phyloP scores from a whole-genome alignment of 35 echinoderm and acorn worm genomes.

The Eucidaris tribuloides region DNA sequence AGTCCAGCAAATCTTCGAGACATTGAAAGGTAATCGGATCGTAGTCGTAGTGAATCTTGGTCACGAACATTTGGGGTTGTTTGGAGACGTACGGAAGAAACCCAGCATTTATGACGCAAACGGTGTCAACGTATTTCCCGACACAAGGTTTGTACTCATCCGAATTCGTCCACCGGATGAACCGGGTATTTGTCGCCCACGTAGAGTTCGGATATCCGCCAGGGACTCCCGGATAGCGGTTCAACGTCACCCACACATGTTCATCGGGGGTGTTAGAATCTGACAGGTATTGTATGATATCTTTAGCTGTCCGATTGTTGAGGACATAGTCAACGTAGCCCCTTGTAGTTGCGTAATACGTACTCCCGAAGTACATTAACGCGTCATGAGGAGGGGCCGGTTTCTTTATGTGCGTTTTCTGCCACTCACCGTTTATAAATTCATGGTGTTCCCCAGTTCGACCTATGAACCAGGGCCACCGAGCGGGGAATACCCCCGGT shows the following conservation, averaged over 20 bases:
- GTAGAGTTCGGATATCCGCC: constrained; percentile 38
- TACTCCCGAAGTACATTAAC: constrained; percentile 29
- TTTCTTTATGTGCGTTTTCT: neutral
- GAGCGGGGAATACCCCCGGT: neutral
- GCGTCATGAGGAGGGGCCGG: constrained; percentile 24
- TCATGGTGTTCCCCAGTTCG: neutral
- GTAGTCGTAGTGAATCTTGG: constrained; percentile 56
- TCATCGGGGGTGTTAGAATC: constrained; percentile 58
- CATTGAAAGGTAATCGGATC: constrained; percentile 57
- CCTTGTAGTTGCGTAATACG: constrained; percentile 37
- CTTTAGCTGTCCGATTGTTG: neutral
- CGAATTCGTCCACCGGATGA: neutral
- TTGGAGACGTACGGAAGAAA: neutral
- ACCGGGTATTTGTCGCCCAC: constrained; percentile 19
- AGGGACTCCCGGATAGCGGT: neutral
- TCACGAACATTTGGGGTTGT: constrained; percentile 39
- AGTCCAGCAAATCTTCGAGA: constrained; percentile 36
- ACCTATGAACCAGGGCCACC: neutral
- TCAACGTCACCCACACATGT: constrained; percentile 34
- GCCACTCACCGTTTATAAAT: neutral
- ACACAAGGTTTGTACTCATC: neutral
- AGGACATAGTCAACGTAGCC: constrained; percentile 40
- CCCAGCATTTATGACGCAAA: constrained; percentile 35
- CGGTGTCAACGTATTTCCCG: constrained; percentile 26
- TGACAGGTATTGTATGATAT: constrained; percentile 17